These are phyloP conservation scores for Diploptera punctata DNA, from an alignment of 2,888 invertebrate genomes.

Conservation along the genomic window DNA sequence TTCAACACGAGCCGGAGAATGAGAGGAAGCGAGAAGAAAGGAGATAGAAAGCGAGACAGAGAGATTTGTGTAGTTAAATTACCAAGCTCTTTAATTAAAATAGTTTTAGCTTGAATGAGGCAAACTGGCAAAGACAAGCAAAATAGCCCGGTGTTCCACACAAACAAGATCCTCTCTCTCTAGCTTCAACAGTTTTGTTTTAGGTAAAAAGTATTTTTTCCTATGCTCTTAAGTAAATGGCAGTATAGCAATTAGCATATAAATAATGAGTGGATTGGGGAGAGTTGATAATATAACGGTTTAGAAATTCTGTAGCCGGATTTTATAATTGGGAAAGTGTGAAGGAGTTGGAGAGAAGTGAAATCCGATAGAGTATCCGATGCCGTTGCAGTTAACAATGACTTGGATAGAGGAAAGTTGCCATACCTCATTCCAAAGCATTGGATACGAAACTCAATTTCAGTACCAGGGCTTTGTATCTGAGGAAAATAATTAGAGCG, in stretches of 20 bases:
- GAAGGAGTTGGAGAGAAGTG: not conserved
- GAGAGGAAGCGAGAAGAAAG: not conserved
- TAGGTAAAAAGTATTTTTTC: not conserved
- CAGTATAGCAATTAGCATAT: conserved; percentile 39
- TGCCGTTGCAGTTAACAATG: conserved; percentile 23
- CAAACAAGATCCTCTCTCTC: conserved; percentile 26
- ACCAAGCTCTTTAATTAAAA: conserved; percentile 58
- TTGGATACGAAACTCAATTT: conserved; percentile 28
- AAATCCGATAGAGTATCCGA: conserved; percentile 25
- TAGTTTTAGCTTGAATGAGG: conserved; percentile 55
- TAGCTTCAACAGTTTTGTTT: conserved; percentile 20
- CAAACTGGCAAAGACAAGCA: conserved; percentile 53
- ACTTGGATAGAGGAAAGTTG: conserved; percentile 24
- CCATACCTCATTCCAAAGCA: not conserved
- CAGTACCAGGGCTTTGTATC: conserved; percentile 21
- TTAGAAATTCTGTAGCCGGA: conserved; percentile 26
- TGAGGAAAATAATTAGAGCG: conserved; percentile 15
- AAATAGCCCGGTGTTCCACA: conserved; percentile 39
- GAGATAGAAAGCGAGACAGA: conserved; percentile 2
- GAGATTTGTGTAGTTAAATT: conserved; percentile 53
- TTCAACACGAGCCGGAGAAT: not conserved
- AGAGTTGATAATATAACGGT: not conserved
- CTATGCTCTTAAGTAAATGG: conserved; percentile 12
- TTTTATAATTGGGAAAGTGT: conserved; percentile 29
- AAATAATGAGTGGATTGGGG: conserved; percentile 26